Base-by-base conservation (phyloP, 2,888 invertebrate genomes). In the Patella depressa region DNA sequence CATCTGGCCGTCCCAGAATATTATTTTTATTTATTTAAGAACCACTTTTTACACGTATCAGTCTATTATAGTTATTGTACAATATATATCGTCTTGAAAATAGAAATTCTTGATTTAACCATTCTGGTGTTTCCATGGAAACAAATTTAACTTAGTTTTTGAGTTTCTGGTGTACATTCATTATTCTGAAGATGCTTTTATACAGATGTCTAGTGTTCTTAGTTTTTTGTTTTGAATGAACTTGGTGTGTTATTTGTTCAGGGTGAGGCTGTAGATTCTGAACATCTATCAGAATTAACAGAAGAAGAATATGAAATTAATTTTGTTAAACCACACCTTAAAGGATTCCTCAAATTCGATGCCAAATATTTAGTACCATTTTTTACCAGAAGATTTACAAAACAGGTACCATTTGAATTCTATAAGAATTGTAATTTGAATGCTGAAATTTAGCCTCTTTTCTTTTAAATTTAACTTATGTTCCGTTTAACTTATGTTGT, bases 311-410 rank as follows among this genome's bases (percentile, higher is more conserved):
- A 96, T 91, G 98, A 98, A 93, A 96, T 96, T 79, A 93, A 95
- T 85, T 96, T 97, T 84, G 81, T 96, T 0, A 95, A 96, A 83
- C 89, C 91, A 57, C 89, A 91, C 77, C 81, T 92, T 34, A 92
- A 95, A 87, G 98, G 98, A 55, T 98, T 99, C 91, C 96, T 97
- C 3, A 95, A 96, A 84, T 94, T 97, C 89, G 98, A 99, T 92
- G 94, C 96, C 87, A 96, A 97, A 90, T 98, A 97, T 93, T 94
- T 99, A 85, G 96, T 96, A 85, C 99, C 99, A 14, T 98, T 99
- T 92, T 98, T 99, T 89, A 98, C 98, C 0, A 93, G 98, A 85
- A 94, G 97, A 85, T 98, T 98, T 89, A 98, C 98, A 11, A 97
- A 97, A 90, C 96, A 97, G 94, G 95, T 96, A 91, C 9, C 45